These are phyloP conservation scores for Drosophila algonquin DNA, from an alignment of 2,888 invertebrate genomes.

Conservation along the genomic window DNA sequence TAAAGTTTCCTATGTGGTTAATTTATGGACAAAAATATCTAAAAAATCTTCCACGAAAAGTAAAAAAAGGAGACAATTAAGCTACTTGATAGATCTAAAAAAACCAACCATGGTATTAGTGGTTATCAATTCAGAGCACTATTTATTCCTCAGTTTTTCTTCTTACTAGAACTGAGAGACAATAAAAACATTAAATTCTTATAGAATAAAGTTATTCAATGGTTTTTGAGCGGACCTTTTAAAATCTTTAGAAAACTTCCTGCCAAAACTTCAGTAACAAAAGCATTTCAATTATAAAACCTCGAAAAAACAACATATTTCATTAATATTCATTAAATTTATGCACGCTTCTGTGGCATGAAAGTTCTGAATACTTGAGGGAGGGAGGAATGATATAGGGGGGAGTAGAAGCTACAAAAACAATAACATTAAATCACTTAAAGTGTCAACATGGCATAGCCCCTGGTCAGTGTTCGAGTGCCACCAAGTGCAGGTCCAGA, in stretches of 20 bases:
- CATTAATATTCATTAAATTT: conserved; percentile 74
- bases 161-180: too few relatives aligned
- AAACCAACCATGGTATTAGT: too few relatives aligned
- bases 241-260: not conserved
- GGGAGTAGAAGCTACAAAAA: conserved; percentile 49
- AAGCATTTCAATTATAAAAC: conserved; percentile 68
- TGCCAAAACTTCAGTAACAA: conserved; percentile 2
- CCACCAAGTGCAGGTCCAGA: conserved; percentile 70
- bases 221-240: too few relatives aligned
- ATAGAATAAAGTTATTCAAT: too few relatives aligned
- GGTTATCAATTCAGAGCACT: too few relatives aligned
- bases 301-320: conserved; percentile 14
- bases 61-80: too few relatives aligned
- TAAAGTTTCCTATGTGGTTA: not conserved
- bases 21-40: not conserved
- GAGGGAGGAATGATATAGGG: not conserved
- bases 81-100: too few relatives aligned
- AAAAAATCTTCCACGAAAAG: too few relatives aligned
- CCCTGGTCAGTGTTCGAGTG: conserved; percentile 48
- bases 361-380: not conserved
- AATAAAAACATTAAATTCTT: too few relatives aligned
- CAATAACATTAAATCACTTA: conserved; percentile 83
- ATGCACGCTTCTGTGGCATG: conserved; percentile 24
- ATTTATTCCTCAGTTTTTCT: too few relatives aligned
- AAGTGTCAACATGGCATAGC: conserved; percentile 76